Conservation (phyloP, 2,113 vertebrate genomes). For the Pardalotus punctatus region DNA sequence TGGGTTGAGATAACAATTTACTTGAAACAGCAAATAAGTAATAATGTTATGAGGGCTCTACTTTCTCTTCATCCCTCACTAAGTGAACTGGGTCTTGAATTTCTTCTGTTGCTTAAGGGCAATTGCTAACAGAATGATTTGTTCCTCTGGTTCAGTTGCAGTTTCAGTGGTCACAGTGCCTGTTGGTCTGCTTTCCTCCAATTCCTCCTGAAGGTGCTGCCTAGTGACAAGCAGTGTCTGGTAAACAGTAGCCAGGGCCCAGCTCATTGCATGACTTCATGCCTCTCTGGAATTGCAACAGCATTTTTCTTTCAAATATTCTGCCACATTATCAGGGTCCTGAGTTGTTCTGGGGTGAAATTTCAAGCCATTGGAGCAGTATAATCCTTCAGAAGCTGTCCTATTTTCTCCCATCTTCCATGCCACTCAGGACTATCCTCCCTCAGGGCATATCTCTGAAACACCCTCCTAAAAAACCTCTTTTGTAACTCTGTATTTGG, state of each 20-base stretch:
- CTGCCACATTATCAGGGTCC: rapidly evolving
- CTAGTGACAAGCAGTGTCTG: rapidly evolving
- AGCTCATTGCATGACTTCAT: not conserved
- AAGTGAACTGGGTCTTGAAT: not conserved
- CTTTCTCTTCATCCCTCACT: not conserved
- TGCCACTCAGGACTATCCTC: not conserved
- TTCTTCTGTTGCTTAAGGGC: not conserved
- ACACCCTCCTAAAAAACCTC: not conserved
- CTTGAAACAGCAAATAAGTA: not conserved
- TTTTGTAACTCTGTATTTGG: not conserved
- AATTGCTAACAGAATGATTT: not conserved
- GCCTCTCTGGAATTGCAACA: not conserved
- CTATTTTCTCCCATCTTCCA: not conserved
- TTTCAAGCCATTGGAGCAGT: not conserved
- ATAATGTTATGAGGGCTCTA: not conserved
- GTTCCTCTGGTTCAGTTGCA: not conserved
- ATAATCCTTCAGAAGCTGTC: not conserved
- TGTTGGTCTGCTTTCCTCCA: not conserved
- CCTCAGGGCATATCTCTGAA: not conserved
- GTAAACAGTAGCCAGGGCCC: not conserved
- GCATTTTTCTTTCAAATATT: not conserved
- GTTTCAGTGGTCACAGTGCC: not conserved
- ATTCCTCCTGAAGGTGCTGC: not conserved
- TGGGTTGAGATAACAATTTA: not conserved
- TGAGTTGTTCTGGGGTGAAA: not conserved